These are phyloP conservation scores for Corythaixoides concolor DNA, from an alignment of 2,113 vertebrate species.

Conservation along the genomic window DNA sequence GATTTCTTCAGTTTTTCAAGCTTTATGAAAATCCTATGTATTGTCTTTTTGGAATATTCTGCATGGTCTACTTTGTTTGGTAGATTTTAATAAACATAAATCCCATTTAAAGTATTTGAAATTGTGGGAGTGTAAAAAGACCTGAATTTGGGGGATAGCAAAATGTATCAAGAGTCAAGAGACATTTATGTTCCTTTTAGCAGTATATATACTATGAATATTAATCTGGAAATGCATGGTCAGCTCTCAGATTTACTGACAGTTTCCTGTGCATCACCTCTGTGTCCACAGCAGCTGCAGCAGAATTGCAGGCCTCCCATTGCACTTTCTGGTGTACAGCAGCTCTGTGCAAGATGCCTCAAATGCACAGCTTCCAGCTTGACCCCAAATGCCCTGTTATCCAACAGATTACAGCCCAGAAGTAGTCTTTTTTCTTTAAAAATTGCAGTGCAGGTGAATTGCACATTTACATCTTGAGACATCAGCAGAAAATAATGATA, in stretches of 20 bases:
- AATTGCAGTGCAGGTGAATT: neutral
- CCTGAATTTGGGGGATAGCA: neutral
- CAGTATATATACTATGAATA: neutral
- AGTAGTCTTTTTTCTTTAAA: neutral
- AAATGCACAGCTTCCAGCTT: neutral
- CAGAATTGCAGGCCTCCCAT: neutral
- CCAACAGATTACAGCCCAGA: neutral
- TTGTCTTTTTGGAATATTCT: neutral
- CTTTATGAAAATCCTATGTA: neutral
- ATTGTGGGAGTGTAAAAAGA: neutral
- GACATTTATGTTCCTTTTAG: neutral
- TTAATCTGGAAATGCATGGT: neutral
- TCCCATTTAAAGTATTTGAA: neutral
- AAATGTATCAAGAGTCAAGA: neutral
- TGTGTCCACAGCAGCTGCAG: neutral
- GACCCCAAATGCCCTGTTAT: neutral
- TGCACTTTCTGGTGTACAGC: neutral
- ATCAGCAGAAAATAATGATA: neutral
- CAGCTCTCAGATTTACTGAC: neutral
- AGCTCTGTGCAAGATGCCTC: neutral
- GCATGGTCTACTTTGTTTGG: neutral
- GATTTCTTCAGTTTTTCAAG: neutral
- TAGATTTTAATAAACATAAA: neutral
- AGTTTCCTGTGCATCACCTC: neutral
- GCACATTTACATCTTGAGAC: neutral